Evolutionary conservation across 2,113 vertebrate species (phyloP).

Genomic region (Psammodynastes pulverulentus): DNA sequence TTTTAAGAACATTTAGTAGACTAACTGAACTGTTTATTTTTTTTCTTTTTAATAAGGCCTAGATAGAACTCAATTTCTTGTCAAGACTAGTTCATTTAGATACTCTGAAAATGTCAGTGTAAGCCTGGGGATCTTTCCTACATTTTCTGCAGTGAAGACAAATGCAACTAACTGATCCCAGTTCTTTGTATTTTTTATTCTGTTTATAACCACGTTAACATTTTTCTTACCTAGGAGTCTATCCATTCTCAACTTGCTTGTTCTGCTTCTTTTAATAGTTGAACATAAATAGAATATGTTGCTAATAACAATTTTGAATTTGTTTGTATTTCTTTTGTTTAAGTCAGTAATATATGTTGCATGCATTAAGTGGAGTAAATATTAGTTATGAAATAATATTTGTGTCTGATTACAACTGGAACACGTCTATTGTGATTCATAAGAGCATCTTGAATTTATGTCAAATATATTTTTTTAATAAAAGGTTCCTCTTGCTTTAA

Average conservation of each 20-base stretch:
- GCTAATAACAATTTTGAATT: neutral
- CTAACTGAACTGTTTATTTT: neutral
- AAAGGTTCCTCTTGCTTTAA: accelerated
- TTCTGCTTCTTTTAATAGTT: neutral
- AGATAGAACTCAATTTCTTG: neutral
- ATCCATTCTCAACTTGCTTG: too few relatives aligned
- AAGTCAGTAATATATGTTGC: neutral
- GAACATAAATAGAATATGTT: neutral
- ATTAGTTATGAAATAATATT: neutral
- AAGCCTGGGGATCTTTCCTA: neutral
- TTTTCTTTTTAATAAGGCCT: neutral
- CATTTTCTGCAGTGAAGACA: neutral
- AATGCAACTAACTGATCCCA: neutral
- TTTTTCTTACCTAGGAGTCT: neutral
- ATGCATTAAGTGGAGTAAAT: neutral
- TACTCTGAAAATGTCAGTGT: neutral
- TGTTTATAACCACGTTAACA: neutral
- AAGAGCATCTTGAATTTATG: neutral
- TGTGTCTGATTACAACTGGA: neutral
- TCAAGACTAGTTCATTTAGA: neutral
- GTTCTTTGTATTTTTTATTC: neutral
- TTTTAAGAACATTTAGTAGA: neutral
- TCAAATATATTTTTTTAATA: neutral
- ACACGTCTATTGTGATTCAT: neutral
- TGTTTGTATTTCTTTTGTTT: neutral